A percentile compares a stretch with the other conserved stretches of the same genome.
These are phyloP conservation scores for Lagenorhynchus albirostris DNA, from an alignment of 2,113 vertebrate genomes.

Conservation along the genomic window DNA sequence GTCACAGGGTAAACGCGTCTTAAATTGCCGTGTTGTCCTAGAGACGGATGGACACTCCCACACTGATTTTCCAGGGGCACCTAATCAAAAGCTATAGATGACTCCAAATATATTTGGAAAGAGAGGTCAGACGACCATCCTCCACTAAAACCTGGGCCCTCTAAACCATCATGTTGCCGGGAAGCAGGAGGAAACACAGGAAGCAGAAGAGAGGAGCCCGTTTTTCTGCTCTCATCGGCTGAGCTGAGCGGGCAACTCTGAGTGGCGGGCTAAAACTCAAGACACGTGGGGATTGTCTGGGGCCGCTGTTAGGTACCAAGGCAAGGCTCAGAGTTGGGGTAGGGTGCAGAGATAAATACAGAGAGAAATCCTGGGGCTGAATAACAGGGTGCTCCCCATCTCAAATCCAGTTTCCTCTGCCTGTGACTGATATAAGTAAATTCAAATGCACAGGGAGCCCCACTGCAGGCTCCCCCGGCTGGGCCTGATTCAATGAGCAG, in stretches of 20 bases:
- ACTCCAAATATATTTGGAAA: not conserved
- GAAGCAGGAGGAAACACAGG: not conserved
- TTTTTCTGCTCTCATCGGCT: not conserved
- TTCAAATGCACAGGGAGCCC: slow-evolving; percentile 52
- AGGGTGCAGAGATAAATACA: not conserved
- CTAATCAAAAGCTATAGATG: not conserved
- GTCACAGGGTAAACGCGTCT: not conserved
- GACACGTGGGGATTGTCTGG: not conserved
- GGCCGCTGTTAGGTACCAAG: not conserved
- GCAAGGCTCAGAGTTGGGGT: not conserved
- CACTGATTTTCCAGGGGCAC: not conserved
- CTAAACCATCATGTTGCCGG: not conserved
- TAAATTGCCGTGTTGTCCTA: not conserved
- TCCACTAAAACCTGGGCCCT: not conserved
- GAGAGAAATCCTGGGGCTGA: not conserved
- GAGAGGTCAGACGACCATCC: not conserved
- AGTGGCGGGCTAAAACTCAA: not conserved
- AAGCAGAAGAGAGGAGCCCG: not conserved
- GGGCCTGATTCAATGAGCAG: slow-evolving; percentile 81
- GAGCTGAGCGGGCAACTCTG: not conserved
- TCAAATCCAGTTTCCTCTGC: slow-evolving; percentile 12
- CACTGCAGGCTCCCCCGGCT: slow-evolving; percentile 57
- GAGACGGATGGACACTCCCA: not conserved
- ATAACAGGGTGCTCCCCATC: not conserved
- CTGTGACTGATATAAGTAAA: slow-evolving; percentile 50